Evolutionary conservation across 2,113 vertebrate species (phyloP).

Genomic region (Menidia beryllina): DNA sequence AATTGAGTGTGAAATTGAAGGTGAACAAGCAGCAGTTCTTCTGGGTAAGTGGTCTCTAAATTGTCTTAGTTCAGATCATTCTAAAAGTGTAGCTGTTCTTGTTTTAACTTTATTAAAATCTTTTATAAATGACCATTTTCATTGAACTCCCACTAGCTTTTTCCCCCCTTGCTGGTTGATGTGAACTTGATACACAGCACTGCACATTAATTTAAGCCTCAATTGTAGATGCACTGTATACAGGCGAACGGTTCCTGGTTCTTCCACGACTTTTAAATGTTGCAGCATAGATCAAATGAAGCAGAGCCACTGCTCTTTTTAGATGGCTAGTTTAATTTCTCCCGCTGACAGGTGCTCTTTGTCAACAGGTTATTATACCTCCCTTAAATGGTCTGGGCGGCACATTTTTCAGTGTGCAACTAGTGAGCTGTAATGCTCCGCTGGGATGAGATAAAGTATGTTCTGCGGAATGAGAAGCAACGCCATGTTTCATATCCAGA

Average conservation of each 20-base stretch:
- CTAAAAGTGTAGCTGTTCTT: conserved; percentile 10
- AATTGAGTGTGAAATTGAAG: conserved; percentile 72
- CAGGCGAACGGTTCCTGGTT: not conserved
- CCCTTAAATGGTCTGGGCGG: conserved; percentile 54
- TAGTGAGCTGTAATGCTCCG: conserved; percentile 38
- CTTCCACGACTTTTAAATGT: conserved; percentile 25
- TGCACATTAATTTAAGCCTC: not conserved
- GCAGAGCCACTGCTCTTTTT: conserved; percentile 49
- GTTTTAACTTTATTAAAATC: conserved; percentile 26
- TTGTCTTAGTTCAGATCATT: conserved; percentile 20
- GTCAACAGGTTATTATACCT: conserved; percentile 70
- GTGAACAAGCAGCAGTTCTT: conserved; percentile 39
- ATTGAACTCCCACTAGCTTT: not conserved
- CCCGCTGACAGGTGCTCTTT: conserved; percentile 53
- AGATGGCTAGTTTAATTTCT: conserved; percentile 57
- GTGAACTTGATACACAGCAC: no score
- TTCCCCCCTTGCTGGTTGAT: not conserved
- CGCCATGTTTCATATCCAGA: conserved; percentile 19
- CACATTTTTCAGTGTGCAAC: conserved; percentile 50
- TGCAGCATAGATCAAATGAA: conserved; percentile 47
- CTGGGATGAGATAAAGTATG: conserved; percentile 42
- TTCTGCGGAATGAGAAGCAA: not conserved
- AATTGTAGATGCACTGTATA: not conserved
- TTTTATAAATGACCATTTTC: not conserved
- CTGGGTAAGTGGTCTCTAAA: conserved; percentile 20